Evolutionary conservation across 2,113 vertebrate species (phyloP), one percentile per base, ranked within the genome.

Genomic region (Mionectes macconnelli): DNA sequence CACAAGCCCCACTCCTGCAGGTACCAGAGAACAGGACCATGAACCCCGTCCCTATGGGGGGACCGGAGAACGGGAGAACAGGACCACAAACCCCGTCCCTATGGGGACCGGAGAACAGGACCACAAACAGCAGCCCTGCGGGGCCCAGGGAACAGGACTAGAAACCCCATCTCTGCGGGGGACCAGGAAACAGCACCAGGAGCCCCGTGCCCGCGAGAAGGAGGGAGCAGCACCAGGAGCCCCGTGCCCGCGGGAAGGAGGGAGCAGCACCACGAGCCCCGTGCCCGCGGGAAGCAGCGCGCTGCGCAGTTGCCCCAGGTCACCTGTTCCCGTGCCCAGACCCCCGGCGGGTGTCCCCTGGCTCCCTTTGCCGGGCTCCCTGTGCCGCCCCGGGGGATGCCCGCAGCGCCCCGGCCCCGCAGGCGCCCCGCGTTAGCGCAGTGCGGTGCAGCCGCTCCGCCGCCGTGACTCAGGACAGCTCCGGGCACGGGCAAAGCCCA

Each of bases 291-390:
- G 33, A 14, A 37, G 23, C 57, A 27, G 57, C 19, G 59, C 17
- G 16, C 59, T 28, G 37, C 59, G 37, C 59, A 62, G 59, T 19
- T 17, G 25, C 59, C 40, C 40, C 2, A 1, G 21, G 15, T 28
- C 16, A 0, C 8, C 7, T 10, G 4, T 11, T 4, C 3, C 81
- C 8, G 35, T 5, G 30, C 5, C 42, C 22, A 25, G 21, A 0
- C 3, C 5, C 27, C 33, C 22, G 27, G n/a, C 72, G 8, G 44
- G 4, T 15, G 23, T 23, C 84, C 8, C 18, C 56, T 8, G 74
- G 55, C 64, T 57, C 6, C 53, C 4, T 4, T 50, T 50, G 27
- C 63, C 12, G 1, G 25, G 45, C 53, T 33, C 5, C 2, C 18
- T 4, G 69, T n/a, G 70, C 50, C 52, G 72, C 62, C 31, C 53